These are phyloP conservation scores for Esperia sulphurella DNA, from an alignment of 2,888 invertebrate species.

Conservation along the genomic window DNA sequence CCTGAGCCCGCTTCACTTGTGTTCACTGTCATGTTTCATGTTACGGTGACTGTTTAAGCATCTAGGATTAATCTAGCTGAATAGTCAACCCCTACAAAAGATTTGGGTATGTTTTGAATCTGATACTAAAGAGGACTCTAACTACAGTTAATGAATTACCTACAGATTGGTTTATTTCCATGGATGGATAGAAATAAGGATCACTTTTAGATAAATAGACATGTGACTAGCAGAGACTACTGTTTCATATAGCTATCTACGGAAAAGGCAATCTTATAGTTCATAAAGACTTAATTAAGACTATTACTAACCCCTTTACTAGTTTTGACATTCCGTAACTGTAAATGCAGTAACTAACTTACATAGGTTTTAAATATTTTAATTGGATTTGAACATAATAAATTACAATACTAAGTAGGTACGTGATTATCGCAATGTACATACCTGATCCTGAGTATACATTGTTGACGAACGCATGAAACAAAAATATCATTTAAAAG, in stretches of 20 bases:
- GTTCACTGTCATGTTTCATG: constrained; percentile 48
- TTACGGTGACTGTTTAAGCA: constrained; percentile 32
- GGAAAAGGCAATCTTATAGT: constrained; percentile 21
- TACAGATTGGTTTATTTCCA: constrained; percentile 4
- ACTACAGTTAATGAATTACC: constrained; percentile 14
- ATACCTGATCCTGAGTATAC: constrained; percentile 63
- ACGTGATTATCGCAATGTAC: constrained; percentile 22
- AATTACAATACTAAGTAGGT: neutral
- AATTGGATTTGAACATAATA: neutral
- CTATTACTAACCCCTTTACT: constrained; percentile 31
- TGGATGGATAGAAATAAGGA: constrained; percentile 5
- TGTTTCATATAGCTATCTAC: constrained; percentile 36
- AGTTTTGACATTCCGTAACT: constrained; percentile 9
- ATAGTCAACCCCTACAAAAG: constrained; percentile 24
- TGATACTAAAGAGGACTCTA: constrained; percentile 14
- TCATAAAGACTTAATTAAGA: constrained; percentile 31
- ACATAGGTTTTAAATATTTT: constrained; percentile 4
- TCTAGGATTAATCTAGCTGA: constrained; percentile 36
- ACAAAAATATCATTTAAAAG: constrained; percentile 29
- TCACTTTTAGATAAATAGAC: neutral
- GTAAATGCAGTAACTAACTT: constrained; percentile 6
- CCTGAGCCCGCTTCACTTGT: constrained; percentile 23
- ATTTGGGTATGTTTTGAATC: constrained; percentile 9
- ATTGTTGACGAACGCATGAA: constrained; percentile 44
- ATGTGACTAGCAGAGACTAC: constrained; percentile 22